phyloP scores from a whole-genome alignment of 1,140 invertebrate genomes.

The Sycophila sp. region DNA sequence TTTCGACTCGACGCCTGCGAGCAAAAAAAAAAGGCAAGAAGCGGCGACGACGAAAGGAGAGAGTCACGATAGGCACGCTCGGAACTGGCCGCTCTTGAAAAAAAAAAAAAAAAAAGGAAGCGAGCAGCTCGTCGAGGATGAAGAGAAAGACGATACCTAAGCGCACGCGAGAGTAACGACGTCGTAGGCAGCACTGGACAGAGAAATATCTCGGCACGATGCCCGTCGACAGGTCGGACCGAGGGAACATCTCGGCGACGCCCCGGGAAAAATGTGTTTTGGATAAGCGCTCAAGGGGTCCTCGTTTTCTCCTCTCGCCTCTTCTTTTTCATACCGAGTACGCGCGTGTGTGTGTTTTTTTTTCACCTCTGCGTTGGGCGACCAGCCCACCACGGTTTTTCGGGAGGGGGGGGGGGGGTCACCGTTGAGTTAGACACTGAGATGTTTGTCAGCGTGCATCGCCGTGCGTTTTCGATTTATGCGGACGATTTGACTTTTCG shows the following conservation, averaged over 20 bases:
- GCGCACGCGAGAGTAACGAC: conserved; percentile 24
- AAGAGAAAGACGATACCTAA: conserved; percentile 29
- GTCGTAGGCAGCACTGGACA: conserved; percentile 2
- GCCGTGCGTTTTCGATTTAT: no score
- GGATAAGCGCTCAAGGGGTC: neutral
- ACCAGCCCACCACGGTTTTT: no score
- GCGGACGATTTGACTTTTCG: no score
- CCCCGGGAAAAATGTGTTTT: conserved; percentile 29
- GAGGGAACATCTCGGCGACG: neutral
- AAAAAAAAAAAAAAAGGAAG: neutral
- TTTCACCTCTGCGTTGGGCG: neutral
- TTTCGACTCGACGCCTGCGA: neutral
- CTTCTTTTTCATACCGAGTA: no score
- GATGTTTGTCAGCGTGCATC: neutral
- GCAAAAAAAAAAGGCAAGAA: neutral
- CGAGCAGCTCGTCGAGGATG: neutral
- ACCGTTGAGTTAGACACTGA: neutral
- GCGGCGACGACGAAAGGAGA: neutral
- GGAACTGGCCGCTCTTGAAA: neutral
- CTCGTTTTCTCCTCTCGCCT: neutral
- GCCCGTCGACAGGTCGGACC: neutral
- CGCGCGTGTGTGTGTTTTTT: no score
- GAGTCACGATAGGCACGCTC: neutral
- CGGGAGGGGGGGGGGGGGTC: no score
- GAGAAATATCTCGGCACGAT: conserved; percentile 23